phyloP scores from a whole-genome alignment of 2,888 invertebrate genomes.

The Philereme vetulata region DNA sequence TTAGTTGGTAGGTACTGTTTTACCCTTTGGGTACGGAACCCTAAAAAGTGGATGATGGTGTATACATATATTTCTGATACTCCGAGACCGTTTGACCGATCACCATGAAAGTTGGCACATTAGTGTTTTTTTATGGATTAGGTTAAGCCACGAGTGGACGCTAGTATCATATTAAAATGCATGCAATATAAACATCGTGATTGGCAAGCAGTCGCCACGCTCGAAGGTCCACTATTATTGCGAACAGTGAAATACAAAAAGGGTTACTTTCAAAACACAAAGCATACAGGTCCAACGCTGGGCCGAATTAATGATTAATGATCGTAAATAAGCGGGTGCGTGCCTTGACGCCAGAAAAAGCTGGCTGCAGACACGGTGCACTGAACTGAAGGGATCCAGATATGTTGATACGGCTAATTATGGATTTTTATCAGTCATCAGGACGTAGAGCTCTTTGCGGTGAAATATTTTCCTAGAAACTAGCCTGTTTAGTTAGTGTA shows the following conservation, averaged over 20 bases:
- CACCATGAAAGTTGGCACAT: too few species aligned
- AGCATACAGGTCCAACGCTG: slow-evolving; percentile 61
- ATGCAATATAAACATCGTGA: slow-evolving; percentile 10
- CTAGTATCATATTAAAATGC: too few species aligned
- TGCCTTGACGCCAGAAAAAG: slow-evolving; percentile 66
- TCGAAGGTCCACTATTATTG: slow-evolving; percentile 18
- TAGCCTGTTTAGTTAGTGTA: too few species aligned
- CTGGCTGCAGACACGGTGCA: slow-evolving; percentile 62
- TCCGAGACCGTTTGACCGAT: too few species aligned
- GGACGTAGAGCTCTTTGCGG: not conserved
- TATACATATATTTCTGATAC: too few species aligned
- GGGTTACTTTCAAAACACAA: slow-evolving; percentile 76
- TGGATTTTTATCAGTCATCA: slow-evolving; percentile 18
- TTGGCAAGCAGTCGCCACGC: slow-evolving; percentile 9
- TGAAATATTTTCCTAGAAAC: slow-evolving; percentile 3
- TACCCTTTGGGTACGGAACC: too few species aligned
- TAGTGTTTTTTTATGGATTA: too few species aligned
- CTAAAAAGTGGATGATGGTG: too few species aligned
- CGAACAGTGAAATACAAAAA: slow-evolving; percentile 26
- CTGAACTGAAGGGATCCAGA: slow-evolving; percentile 54
- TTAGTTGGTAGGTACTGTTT: too few species aligned
- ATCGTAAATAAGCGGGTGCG: slow-evolving; percentile 83
- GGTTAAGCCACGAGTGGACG: too few species aligned
- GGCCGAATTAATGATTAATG: slow-evolving; percentile 84
- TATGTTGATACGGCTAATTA: slow-evolving; percentile 32